Evolutionary conservation across 2,113 vertebrate species (phyloP), one percentile per base, ranked within the genome.

Genomic region (Ictidomys tridecemlineatus): DNA sequence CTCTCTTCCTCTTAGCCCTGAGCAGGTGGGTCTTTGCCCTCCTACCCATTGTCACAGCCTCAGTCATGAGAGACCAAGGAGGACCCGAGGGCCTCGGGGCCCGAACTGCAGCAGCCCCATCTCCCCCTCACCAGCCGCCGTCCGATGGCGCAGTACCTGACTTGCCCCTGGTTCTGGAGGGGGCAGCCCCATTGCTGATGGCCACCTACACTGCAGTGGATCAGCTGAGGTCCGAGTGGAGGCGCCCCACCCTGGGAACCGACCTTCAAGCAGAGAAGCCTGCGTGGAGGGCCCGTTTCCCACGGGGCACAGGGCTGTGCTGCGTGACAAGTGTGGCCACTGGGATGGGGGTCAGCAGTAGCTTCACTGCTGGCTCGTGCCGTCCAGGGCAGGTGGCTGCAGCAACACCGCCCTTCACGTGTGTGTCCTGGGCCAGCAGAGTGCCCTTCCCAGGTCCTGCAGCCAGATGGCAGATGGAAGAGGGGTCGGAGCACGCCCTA

Each of bases 1-100:
- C 26, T 0, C 24, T 63, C 0, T 0, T 12, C 8, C 32, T 4
- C 42, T 8, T 8, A 22, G 24, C 48, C 30, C 63, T 51, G 0
- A 24, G 34, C 34, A 2, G 22, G 18, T 4, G 0, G 39, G 0
- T 5, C 85, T 53, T 39, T 10, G 24, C 58, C 58, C 61, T 58
- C 58, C 58, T 9, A 61, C 58, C 22, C 58, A 24, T 11, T 1
- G 65, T 53, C 74, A 13, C 22, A 0, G 2, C 26, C 6, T 32
- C 1, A 3, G 6, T 42, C 18, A 3, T 8, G 53, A 10, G 42
- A 8, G 37, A 45, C n/a, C n/a, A 22, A 18, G 78, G n/a, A 4
- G 84, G 34, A 63, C 56, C 24, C 18, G 6, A 65, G n/a, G 20
- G 56, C 16, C 30, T 53, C 5, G 6, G 48, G 48, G 26, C 69